Evolutionary conservation across 2,797 vertebrate genomes (phyloP), one percentile per base, ranked within the genome.

Genomic region (Labroides dimidiatus): DNA sequence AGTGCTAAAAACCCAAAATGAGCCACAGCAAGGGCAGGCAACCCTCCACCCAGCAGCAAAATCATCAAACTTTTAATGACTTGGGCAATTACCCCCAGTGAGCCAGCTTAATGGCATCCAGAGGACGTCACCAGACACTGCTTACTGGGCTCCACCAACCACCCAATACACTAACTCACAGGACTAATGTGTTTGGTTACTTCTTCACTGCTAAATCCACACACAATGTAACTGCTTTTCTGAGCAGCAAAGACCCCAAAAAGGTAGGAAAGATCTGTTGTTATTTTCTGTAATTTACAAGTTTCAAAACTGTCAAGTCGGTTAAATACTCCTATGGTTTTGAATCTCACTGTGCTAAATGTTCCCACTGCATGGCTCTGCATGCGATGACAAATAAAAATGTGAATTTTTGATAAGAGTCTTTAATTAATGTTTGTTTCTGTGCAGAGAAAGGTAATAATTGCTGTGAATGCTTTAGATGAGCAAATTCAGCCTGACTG

Each of bases 21-120:
- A 94, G 89, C 88, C 82, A 75, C 90, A 92, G 90, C 88, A 86
- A 92, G 88, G 91, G 87, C 87, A 84, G 87, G 91, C 81, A 89
- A 89, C 84, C 88, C 91, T 93, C 89, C 89, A 90, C 90, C 91
- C 91, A 89, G 87, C 88, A 93, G 92, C 90, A 82, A 93, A 93
- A 94, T 91, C 93, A 93, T 93, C 91, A 93, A 93, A 94, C 92
- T 94, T 94, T 93, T 94, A 94, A 95, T 93, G 94, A 94, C 90
- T 94, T 92, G 91, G 85, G 93, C 93, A 93, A 94, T 94, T 94
- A 94, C 89, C 91, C 91, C 91, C 86, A 85, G 91, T 91, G 91
- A 92, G 92, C 87, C 83, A 82, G 91, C 89, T 92, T 93, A 94
- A 94, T 94, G 89, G 88, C 85, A 90, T 92, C 88, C 89, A 90